phyloP scores from a whole-genome alignment of 1,140 invertebrate genomes.

The Mycetomoellerius zeteki region DNA sequence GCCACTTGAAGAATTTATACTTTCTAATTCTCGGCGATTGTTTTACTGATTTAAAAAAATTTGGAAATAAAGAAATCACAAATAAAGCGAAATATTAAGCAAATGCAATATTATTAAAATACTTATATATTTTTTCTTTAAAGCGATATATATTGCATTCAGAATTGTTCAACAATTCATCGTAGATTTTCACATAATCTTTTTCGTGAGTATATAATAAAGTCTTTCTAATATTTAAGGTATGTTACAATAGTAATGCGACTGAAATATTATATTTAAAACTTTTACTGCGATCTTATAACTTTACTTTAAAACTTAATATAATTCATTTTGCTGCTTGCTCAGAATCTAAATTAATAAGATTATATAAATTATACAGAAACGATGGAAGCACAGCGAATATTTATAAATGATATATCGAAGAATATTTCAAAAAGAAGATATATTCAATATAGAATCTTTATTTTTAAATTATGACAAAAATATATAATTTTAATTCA shows the following conservation, averaged over 20 bases:
- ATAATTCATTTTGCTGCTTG: background rate
- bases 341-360: background rate
- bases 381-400: background rate
- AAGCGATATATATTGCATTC: background rate
- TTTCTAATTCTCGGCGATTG: background rate
- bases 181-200: too few relatives aligned
- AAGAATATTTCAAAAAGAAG: background rate
- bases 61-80: background rate
- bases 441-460: background rate
- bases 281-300: background rate
- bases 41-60: background rate
- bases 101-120: background rate
- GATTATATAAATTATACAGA: background rate
- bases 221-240: background rate
- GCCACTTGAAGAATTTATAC: background rate
- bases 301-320: background rate
- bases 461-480: slow-evolving; percentile 4
- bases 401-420: background rate
- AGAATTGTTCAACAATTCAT: background rate
- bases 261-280: background rate
- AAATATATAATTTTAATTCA: slow-evolving; percentile 17
- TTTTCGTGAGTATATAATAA: background rate
- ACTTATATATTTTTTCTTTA: background rate
- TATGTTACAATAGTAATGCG: background rate
- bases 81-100: background rate